These are phyloP conservation scores for Rosalia funebris DNA, from an alignment of 2,888 invertebrate genomes.

Conservation along the genomic window DNA sequence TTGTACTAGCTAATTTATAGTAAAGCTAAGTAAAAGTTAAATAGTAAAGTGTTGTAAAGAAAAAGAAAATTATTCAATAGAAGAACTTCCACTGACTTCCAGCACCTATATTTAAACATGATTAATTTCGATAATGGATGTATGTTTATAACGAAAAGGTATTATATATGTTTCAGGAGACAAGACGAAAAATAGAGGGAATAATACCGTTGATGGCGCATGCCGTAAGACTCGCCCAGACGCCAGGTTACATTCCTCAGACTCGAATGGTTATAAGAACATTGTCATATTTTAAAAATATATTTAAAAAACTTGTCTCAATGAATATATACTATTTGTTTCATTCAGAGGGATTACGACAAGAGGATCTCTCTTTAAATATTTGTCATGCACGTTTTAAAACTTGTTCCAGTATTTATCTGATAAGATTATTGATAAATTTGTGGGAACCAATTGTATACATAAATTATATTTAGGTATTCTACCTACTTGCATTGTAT, in stretches of 20 bases:
- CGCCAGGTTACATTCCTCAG: constrained; percentile 51
- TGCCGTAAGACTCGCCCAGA: constrained; percentile 44
- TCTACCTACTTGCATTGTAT: background rate
- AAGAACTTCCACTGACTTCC: too few species aligned
- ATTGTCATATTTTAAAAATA: constrained; percentile 45
- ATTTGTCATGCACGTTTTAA: constrained; percentile 17
- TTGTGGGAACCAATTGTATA: background rate
- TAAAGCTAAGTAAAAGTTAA: too few species aligned
- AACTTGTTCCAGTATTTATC: constrained; percentile 12
- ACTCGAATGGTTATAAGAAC: constrained; percentile 42
- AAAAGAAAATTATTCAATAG: too few species aligned
- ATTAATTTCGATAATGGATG: too few species aligned
- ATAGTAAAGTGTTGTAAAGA: too few species aligned
- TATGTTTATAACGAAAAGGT: too few species aligned
- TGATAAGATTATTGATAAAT: constrained; percentile 9
- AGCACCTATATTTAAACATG: too few species aligned
- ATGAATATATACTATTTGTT: constrained; percentile 40
- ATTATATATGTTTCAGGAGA: too few species aligned
- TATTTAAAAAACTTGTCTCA: constrained; percentile 42
- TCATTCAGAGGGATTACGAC: constrained; percentile 38
- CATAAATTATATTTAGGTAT: background rate
- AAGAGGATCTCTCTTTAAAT: constrained; percentile 6
- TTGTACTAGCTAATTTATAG: too few species aligned
- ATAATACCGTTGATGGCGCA: too few species aligned
- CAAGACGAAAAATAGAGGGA: too few species aligned